Percentiles rank a stretch among this genome's conserved stretches.
phyloP scores from a whole-genome alignment of 2,888 invertebrate genomes.

The Seira sanloemensis region DNA sequence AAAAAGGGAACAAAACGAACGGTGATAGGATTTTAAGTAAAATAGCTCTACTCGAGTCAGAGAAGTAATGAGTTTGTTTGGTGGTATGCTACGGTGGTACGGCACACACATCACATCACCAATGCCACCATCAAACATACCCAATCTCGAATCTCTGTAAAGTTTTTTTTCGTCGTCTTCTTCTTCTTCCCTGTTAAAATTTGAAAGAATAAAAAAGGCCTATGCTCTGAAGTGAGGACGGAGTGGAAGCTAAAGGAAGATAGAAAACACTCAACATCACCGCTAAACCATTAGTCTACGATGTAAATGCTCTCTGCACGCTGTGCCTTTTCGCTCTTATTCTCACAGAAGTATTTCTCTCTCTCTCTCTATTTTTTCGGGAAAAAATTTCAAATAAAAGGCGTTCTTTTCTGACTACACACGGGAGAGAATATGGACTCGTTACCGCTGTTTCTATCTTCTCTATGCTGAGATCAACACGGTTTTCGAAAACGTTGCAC shows the following conservation, averaged over 20 bases:
- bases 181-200: slow-evolving; percentile 8
- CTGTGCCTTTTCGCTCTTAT: background rate
- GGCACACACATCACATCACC: background rate
- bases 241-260: background rate
- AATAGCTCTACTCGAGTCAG: background rate
- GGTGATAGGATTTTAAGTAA: slow-evolving; percentile 1
- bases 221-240: background rate
- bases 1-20: background rate
- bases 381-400: background rate
- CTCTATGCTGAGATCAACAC: background rate
- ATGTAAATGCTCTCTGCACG: background rate
- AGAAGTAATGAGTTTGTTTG: slow-evolving; percentile 15
- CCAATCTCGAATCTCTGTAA: too few relatives aligned
- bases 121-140: background rate
- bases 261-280: background rate
- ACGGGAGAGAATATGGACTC: background rate
- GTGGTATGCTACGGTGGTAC: background rate
- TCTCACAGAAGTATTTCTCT: background rate
- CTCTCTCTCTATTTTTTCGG: background rate
- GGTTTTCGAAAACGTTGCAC: background rate
- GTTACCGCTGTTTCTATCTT: slow-evolving; percentile 10
- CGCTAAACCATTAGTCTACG: background rate
- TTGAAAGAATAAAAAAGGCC: background rate
- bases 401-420: background rate
- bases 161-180: too few relatives aligned